Evolutionary conservation across 2,888 invertebrate species (phyloP).

Genomic region (Monochamus alternatus): DNA sequence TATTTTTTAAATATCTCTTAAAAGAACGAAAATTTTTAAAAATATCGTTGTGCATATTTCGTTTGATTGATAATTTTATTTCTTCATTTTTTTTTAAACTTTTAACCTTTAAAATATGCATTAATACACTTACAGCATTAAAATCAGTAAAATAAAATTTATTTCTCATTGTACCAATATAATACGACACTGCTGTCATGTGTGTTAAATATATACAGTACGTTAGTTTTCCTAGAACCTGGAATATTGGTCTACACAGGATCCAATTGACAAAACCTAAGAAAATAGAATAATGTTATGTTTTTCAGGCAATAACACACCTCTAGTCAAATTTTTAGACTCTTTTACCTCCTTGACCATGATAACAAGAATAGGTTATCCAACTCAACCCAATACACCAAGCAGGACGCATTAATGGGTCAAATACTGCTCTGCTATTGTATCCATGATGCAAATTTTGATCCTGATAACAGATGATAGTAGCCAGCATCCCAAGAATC

Average conservation of each 20-base stretch:
- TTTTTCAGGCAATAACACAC: too few relatives aligned
- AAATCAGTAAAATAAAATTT: slow-evolving; percentile 47
- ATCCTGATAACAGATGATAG: slow-evolving; percentile 34
- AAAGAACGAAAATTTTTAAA: too few relatives aligned
- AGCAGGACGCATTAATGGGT: slow-evolving; percentile 44
- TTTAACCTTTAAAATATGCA: too few relatives aligned
- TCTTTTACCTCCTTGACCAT: slow-evolving; percentile 54
- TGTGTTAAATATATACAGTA: slow-evolving; percentile 72
- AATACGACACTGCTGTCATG: slow-evolving; percentile 42
- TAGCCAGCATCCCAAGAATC: slow-evolving; percentile 38
- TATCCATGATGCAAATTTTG: slow-evolving; percentile 11
- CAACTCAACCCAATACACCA: slow-evolving; percentile 53
- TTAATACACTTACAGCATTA: slow-evolving; percentile 44
- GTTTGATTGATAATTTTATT: too few relatives aligned
- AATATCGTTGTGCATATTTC: too few relatives aligned
- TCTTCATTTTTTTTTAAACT: too few relatives aligned
- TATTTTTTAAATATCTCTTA: too few relatives aligned
- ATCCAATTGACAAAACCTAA: slow-evolving; percentile 74
- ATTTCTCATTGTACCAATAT: slow-evolving; percentile 28
- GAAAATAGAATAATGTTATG: slow-evolving; percentile 36
- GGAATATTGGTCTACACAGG: slow-evolving; percentile 72
- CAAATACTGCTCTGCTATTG: slow-evolving; percentile 17
- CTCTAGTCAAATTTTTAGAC: too few relatives aligned
- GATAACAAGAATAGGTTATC: slow-evolving; percentile 52
- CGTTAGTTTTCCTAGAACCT: slow-evolving; percentile 73